Evolutionary conservation across 23 tunicate species (phyloP).

Genomic region (Trididemnum nubilum): DNA sequence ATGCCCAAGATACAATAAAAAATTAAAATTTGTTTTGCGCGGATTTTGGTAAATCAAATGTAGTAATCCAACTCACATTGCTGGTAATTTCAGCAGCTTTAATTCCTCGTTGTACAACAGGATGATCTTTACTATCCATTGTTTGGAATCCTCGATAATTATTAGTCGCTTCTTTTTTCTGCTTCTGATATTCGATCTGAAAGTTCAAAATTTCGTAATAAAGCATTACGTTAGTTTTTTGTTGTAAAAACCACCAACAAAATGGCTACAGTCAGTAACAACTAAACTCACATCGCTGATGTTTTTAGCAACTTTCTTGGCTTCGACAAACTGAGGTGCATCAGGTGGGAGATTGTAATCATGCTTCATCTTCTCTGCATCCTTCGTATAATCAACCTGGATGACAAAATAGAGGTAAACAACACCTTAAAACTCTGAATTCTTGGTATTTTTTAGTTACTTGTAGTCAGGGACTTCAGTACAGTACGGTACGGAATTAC

Average conservation of each 20-base stretch:
- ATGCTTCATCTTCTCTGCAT: conserved; percentile 74
- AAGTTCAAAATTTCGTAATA: no score
- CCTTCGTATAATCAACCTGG: conserved; percentile 69
- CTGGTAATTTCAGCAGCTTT: conserved; percentile 55
- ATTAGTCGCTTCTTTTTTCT: conserved; percentile 60
- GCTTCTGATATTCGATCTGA: conserved; percentile 79
- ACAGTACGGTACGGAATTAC: no score
- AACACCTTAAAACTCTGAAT: no score
- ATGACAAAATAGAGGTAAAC: no score
- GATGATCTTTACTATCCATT: conserved; percentile 87
- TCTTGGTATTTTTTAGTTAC: no score
- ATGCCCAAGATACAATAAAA: no score
- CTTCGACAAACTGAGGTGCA: conserved; percentile 80
- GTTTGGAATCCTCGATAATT: conserved; percentile 87
- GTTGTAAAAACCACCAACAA: no score
- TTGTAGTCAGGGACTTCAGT: no score
- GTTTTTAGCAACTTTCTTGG: conserved; percentile 63
- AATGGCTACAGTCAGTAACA: no score
- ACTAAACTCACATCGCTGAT: conserved; percentile 89
- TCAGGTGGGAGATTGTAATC: conserved; percentile 68
- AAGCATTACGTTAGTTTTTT: no score
- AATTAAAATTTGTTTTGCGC: no score
- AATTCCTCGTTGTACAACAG: conserved; percentile 77
- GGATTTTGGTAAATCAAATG: no score
- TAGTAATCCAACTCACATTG: conserved; percentile 36